Percentiles rank a stretch among this genome's conserved stretches.
Evolutionary conservation across 2,888 invertebrate genomes (phyloP).

Genomic region (Rhagophthalmus giganteus): DNA sequence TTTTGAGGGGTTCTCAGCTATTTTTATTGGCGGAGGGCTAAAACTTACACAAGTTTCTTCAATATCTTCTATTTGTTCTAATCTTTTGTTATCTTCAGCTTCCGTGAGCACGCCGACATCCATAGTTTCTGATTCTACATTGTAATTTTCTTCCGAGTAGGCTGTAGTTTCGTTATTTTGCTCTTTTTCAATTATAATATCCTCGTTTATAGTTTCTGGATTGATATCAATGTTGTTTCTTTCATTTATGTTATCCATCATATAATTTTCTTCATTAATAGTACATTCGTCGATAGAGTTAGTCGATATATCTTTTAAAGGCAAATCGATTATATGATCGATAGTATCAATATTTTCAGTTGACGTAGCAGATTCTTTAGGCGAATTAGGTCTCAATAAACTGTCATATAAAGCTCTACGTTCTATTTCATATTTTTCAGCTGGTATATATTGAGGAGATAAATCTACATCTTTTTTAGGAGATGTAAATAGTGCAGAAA

Average conservation of each 20-base stretch:
- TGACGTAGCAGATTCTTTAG: conserved; percentile 32
- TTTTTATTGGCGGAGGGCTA: conserved; percentile 33
- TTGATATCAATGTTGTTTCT: neutral
- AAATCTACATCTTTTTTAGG: conserved; percentile 49
- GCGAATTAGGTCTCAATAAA: conserved; percentile 45
- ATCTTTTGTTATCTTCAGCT: conserved; percentile 29
- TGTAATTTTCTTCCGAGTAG: neutral
- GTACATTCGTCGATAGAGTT: neutral
- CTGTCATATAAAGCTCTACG: conserved; percentile 55
- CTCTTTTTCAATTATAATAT: neutral
- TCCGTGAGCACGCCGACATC: conserved; percentile 16
- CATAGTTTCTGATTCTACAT: too few relatives aligned
- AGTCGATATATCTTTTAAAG: neutral
- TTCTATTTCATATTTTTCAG: conserved; percentile 56
- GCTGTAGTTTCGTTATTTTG: neutral
- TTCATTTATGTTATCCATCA: neutral
- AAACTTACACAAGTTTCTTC: conserved; percentile 39
- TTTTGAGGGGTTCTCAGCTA: conserved; percentile 35
- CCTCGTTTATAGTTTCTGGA: conserved; percentile 18
- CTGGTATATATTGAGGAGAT: conserved; percentile 55
- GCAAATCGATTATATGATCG: conserved; percentile 7
- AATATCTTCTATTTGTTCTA: conserved; percentile 36
- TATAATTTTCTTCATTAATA: neutral
- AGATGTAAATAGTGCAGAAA: conserved; percentile 49
- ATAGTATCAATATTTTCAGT: conserved; percentile 23